Conservation (phyloP, 2,113 vertebrate species). For the Vulpes ferrilata region DNA sequence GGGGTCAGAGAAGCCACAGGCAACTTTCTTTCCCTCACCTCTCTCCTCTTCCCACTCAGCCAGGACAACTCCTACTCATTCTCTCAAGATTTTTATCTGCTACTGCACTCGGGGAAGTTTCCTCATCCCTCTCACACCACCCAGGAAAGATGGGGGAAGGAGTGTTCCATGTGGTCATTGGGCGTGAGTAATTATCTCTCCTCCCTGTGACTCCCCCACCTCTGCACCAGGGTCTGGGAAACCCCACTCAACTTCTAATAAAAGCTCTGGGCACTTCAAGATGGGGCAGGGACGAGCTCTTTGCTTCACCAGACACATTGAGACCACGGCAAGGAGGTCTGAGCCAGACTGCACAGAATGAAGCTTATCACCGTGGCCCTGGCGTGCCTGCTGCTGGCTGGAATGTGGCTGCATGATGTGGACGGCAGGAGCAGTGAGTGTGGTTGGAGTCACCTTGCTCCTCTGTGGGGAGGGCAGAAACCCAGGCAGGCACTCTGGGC, state of each 20-base stretch:
- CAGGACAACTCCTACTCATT: conserved; percentile 39
- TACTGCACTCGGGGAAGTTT: conserved; percentile 40
- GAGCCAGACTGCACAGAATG: not conserved
- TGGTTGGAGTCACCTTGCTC: not conserved
- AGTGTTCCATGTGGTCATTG: conserved; percentile 59
- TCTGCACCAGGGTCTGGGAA: conserved; percentile 55
- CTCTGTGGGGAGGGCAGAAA: not conserved
- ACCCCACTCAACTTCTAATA: conserved; percentile 43
- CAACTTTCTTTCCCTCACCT: conserved; percentile 70
- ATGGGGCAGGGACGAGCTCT: not conserved
- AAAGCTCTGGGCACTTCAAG: not conserved
- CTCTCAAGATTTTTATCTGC: conserved; percentile 65
- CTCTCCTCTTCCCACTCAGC: conserved; percentile 37
- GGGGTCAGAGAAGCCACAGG: not conserved
- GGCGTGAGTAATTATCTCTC: not conserved
- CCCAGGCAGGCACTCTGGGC: not conserved
- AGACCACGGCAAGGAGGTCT: not conserved
- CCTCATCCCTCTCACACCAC: not conserved
- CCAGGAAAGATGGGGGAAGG: not conserved
- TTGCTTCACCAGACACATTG: not conserved
- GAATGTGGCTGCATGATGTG: not conserved
- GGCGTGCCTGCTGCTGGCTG: conserved; percentile 55
- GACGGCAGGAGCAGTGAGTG: conserved; percentile 73
- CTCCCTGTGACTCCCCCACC: conserved; percentile 61
- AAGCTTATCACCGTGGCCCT: not conserved